Evolutionary conservation across 2,797 vertebrate species (phyloP).

Genomic region (Ctenochaetus hawaiiensis): DNA sequence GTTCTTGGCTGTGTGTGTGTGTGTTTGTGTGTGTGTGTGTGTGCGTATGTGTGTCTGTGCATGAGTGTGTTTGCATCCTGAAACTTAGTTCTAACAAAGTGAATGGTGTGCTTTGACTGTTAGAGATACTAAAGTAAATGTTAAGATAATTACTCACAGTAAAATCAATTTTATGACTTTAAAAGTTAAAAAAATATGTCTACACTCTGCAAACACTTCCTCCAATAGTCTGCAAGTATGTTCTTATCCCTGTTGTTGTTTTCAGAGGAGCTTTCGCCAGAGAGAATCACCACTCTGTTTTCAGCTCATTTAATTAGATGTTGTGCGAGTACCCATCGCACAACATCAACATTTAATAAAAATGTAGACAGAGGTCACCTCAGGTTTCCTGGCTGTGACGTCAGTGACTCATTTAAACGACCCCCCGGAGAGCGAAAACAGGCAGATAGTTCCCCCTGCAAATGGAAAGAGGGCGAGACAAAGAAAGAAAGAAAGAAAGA

Average conservation of each 20-base stretch:
- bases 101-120: slow-evolving; percentile 20
- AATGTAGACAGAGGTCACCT: slow-evolving; percentile 57
- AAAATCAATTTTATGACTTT: too few relatives aligned
- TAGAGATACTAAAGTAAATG: slow-evolving; percentile 30
- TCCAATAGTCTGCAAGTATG: slow-evolving; percentile 3
- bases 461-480: slow-evolving; percentile 38
- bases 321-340: slow-evolving; percentile 35
- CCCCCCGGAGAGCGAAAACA: slow-evolving; percentile 64
- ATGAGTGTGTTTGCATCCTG: slow-evolving; percentile 21
- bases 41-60: slow-evolving; percentile 1
- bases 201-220: not conserved
- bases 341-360: slow-evolving; percentile 31
- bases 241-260: slow-evolving; percentile 28
- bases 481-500: slow-evolving; percentile 36
- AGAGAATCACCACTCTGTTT: slow-evolving; percentile 29
- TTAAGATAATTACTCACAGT: slow-evolving; percentile 11
- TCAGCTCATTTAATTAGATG: slow-evolving; percentile 47
- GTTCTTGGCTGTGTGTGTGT: not conserved
- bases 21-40: not conserved
- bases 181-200: slow-evolving; percentile 1
- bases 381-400: slow-evolving; percentile 63
- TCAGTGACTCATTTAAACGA: slow-evolving; percentile 51
- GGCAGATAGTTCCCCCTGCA: slow-evolving; percentile 35
- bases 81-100: slow-evolving; percentile 4
- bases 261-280: slow-evolving; percentile 24